Conservation (phyloP, 2,888 invertebrate species). For the Tanypteryx hageni region DNA sequence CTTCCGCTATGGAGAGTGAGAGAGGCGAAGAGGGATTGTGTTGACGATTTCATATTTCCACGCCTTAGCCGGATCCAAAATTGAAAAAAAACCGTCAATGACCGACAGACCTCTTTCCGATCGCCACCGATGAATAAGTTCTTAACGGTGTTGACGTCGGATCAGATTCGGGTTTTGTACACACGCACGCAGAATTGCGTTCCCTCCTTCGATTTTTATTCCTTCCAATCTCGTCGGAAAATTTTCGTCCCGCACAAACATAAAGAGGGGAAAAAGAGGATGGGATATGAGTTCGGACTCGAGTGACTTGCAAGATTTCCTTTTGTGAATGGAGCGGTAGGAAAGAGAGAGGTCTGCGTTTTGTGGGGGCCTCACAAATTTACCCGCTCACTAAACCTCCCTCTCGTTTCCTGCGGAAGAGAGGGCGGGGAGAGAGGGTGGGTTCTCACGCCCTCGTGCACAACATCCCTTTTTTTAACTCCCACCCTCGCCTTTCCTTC, state of each 20-base stretch:
- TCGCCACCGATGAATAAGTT: neutral
- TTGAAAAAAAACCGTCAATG: neutral
- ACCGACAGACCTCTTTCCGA: neutral
- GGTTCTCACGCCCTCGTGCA: neutral
- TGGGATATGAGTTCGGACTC: neutral
- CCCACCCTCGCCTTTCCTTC: neutral
- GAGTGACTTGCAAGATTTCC: neutral
- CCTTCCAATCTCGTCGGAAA: neutral
- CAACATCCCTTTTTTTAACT: too few relatives aligned
- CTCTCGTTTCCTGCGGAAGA: slow-evolving; percentile 11
- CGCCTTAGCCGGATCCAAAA: neutral
- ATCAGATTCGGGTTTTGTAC: neutral
- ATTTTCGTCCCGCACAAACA: neutral
- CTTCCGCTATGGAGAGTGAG: neutral
- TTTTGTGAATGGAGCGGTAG: slow-evolving; percentile 26
- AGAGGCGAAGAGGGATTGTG: too few relatives aligned
- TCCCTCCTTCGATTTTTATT: neutral
- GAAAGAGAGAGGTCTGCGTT: neutral
- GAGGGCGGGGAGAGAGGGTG: neutral
- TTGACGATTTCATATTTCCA: neutral
- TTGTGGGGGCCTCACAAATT: too few relatives aligned
- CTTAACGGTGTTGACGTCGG: neutral
- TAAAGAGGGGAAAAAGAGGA: neutral
- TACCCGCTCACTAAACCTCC: neutral
- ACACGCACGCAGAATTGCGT: neutral